Conservation (phyloP, 2,888 invertebrate species). For the Lepas anatifera region DNA sequence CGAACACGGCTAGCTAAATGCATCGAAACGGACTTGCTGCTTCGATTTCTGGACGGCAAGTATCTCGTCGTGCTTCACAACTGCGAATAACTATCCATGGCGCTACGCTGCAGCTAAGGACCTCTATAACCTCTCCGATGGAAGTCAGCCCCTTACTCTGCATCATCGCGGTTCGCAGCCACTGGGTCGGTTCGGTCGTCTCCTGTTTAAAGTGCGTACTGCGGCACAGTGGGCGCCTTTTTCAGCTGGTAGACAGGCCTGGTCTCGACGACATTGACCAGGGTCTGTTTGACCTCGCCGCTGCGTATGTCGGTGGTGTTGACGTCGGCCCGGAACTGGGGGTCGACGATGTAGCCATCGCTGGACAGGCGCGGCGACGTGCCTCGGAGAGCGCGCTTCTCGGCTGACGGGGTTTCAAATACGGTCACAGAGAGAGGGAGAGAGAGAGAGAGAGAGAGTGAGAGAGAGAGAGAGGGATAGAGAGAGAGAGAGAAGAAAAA, state of each 20-base stretch:
- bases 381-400: neutral
- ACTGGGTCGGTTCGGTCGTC: neutral
- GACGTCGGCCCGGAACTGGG: neutral
- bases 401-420: neutral
- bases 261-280: neutral
- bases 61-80: neutral
- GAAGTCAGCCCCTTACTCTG: neutral
- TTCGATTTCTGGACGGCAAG: no score
- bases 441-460: no score
- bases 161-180: neutral
- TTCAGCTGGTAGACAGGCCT: neutral
- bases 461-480: no score
- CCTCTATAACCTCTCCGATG: neutral
- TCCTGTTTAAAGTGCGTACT: neutral
- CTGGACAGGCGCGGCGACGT: neutral
- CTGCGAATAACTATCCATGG: neutral
- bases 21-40: no score
- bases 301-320: neutral
- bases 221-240: slow-evolving; percentile 4
- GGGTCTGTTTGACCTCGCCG: neutral
- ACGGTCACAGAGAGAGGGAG: no score
- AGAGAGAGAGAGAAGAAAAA: no score
- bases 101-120: neutral
- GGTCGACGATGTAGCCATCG: neutral
- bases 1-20: no score